Evolutionary conservation across 2,888 invertebrate genomes (phyloP), one percentile per base, ranked within the genome.

Genomic region (Himalopsyche anomala): DNA sequence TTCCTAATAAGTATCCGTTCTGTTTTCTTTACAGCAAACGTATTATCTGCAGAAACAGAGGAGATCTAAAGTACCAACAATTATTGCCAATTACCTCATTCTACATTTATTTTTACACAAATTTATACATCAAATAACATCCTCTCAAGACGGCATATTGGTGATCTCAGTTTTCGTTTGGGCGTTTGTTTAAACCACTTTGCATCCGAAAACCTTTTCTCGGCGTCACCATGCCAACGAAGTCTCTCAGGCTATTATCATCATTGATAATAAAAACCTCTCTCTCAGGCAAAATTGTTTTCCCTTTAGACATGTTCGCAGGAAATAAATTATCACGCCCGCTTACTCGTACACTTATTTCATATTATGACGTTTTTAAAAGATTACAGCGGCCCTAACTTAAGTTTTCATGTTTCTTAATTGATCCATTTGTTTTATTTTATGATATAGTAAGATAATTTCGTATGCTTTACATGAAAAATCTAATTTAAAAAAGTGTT

Each of bases 261-360:
- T 74, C 74, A 74, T 74, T 74, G 74, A 74, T 74, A 74, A 74
- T 74, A 74, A 74, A 74, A 74, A 74, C 74, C 74, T 74, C 74
- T 74, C 74, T 74, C 74, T 15, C 51, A 36, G 15, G 74, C 74
- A 15, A 74, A 74, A 74, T 74, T 74, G 74, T 74, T 74, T 74
- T 74, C 38, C 74, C 74, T 36, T 74, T 36, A 74, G 74, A 74
- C 74, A 74, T 74, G 38, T 74, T 74, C 74, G 74, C 74, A 74
- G 74, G 74, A 74, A 74, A 74, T 74, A 74, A 74, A 38, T 74
- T 74, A 74, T 74, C 36, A 74, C 38, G 36, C 28, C 74, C 74
- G 74, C 38, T 74, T 74, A 74, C 36, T 51, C 38, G 74, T 74
- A 74, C 74, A 74, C 74, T 74, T 74, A 74, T 74, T 74, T 74